Base-by-base conservation (phyloP, 2,888 invertebrate species). In the Cancer borealis region DNA sequence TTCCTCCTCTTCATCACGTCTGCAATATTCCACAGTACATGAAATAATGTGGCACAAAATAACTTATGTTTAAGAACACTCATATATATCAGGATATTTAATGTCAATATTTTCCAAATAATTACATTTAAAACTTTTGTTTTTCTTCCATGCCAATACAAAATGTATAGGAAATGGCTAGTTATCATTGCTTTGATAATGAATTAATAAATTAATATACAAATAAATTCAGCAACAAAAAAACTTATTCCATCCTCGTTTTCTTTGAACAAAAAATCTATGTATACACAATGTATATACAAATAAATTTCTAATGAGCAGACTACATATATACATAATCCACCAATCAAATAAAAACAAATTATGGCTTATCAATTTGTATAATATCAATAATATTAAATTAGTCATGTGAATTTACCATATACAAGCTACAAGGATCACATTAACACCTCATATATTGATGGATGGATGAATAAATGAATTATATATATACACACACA, bases 1-100 rank as follows among this genome's bases (percentile, higher is more conserved):
- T 88, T 92, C 93, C 54, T 93, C 93, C 92, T 93, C 95, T 88
- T 94, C 94, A n/a, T 90, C 92, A 47, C 94, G 87, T 39, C 90
- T 84, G 47, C 89, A 92, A 90, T 17, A 60, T 45, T 84, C 39
- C 84, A 84, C 84, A 84, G 2, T 84, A 39, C 17, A 84, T 84
- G 30, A 84, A 39, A 84, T 84, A 39, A 30, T 30, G 39, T 8
- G 10, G 14, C 84, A 30, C 6, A 14, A 84, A 84, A 79, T 26
- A 14, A 84, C 26, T 84, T 4, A 10, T 21, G 60, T 60, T 60
- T 21, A 21, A 21, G 17, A 60, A 60, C 60, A 60, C 21, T 21
- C 60, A 60, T n/a, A 73, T 73, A 26, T 73, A 26, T 73, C 8
- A 26, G 8, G 73, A 6, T 26, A 73, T 3, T 26, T 73, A n/a